Base-by-base conservation (phyloP, 2,888 invertebrate genomes). In the Abscondita cerata region DNA sequence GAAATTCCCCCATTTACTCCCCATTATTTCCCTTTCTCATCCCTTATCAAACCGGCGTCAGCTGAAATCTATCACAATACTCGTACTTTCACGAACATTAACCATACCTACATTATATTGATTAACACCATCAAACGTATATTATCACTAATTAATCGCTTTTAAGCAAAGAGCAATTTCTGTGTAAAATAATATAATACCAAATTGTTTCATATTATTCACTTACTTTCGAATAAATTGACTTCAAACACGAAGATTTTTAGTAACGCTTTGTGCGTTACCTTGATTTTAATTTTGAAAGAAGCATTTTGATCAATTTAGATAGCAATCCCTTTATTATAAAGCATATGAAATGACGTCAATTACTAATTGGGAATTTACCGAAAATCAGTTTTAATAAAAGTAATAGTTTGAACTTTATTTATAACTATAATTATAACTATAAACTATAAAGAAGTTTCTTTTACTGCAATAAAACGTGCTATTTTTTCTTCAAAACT, bases 1-100 rank as follows among this genome's bases (percentile, higher is more conserved):
- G 62, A 70, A 70, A 71, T 70, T 69, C 67, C 64, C 65, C 68
- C 64, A 62, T 64, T 67, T 59, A 51, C 62, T 64, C 59, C 61
- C 64, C 68, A 65, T 65, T 70, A 67, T 65, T 68, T 70, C 67
- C 64, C 67, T 62, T 68, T 66, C 66, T 64, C 65, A 48, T 38
- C 51, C 56, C 55, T 60, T 64, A 64, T 60, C 59, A 64, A 64
- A 50, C 59, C 48, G 51, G 36, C 55, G 59, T 64, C 64, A 59
- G 59, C 64, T 64, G 59, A 64, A 64, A 64, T 64, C 64, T 60
- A 64, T 64, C 59, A 58, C 53, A 53, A 50, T 58, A 53, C 52
- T 46, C 51, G 56, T 46, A 62, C 58, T 57, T 62, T 62, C 53
- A 41, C 53, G 53, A 62, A 62, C 62, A 52, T 57, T 52, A 57